A percentile compares a stretch with the other conserved stretches of the same genome.
Conservation (phyloP, 2,113 vertebrate genomes). For the Tachycineta bicolor region DNA sequence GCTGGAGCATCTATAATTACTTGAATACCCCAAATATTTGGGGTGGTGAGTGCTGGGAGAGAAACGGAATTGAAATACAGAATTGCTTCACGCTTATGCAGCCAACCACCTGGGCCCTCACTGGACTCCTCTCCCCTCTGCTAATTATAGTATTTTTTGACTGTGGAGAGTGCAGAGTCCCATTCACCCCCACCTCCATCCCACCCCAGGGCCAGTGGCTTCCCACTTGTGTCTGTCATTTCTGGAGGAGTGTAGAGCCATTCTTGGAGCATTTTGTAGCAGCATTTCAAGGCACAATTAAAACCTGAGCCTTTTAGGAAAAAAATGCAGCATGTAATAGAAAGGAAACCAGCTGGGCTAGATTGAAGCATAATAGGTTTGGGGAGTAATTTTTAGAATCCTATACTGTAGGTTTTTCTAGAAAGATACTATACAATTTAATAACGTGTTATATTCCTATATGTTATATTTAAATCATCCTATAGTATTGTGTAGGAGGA, state of each 20-base stretch:
- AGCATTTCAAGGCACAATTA: background rate
- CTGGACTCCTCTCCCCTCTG: background rate
- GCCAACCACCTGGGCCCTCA: background rate
- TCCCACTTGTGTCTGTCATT: accelerated
- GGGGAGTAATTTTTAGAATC: slow-evolving; percentile 25
- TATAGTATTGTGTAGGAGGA: slow-evolving; percentile 52
- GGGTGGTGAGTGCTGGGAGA: background rate
- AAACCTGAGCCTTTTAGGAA: slow-evolving; percentile 10
- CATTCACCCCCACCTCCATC: background rate
- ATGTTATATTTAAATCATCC: slow-evolving; percentile 21
- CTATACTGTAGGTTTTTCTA: slow-evolving; percentile 30
- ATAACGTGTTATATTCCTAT: slow-evolving; percentile 21
- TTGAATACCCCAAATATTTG: background rate
- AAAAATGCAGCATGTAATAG: background rate
- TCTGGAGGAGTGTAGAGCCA: background rate
- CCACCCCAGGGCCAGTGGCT: background rate
- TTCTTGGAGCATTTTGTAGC: background rate
- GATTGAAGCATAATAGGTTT: slow-evolving; percentile 17
- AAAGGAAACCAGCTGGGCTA: slow-evolving; percentile 35
- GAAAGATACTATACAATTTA: slow-evolving; percentile 49
- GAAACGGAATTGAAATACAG: background rate
- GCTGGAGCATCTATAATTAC: background rate
- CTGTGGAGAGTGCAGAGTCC: background rate
- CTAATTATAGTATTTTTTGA: background rate
- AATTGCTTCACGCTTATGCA: background rate